A percentile compares a stretch with the other conserved stretches of the same genome.
phyloP scores from a whole-genome alignment of 1,140 invertebrate genomes.

The Cotesia typhae region DNA sequence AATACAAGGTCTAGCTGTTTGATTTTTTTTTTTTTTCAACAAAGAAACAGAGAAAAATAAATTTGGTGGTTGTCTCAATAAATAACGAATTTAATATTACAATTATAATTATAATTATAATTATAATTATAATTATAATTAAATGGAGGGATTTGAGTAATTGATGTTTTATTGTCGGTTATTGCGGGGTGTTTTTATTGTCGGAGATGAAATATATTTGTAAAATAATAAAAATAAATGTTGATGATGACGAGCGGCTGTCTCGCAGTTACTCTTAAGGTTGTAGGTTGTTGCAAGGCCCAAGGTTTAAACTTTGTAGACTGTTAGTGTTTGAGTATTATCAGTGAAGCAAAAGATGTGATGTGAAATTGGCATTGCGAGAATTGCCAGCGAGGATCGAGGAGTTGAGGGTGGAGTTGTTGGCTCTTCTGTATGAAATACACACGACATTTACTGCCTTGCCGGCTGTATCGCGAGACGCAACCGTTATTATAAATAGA shows the following conservation, averaged over 20 bases:
- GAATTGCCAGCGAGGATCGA: neutral
- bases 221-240: neutral
- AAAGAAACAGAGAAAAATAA: neutral
- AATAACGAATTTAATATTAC: too few species aligned
- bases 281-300: too few species aligned
- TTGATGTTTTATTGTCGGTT: too few species aligned
- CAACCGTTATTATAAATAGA: slow-evolving; percentile 64
- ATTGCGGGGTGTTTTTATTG: neutral
- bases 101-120: too few species aligned
- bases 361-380: slow-evolving; percentile 40
- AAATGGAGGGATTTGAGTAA: too few species aligned
- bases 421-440: slow-evolving; percentile 60
- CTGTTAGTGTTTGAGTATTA: slow-evolving; percentile 35
- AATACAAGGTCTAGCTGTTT: too few species aligned
- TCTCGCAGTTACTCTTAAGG: neutral
- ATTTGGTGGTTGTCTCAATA: neutral
- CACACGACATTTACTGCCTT: slow-evolving; percentile 66
- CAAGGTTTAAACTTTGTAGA: slow-evolving; percentile 39
- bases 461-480: slow-evolving; percentile 58
- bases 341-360: slow-evolving; percentile 38
- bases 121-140: too few species aligned
- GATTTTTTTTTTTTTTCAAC: neutral
- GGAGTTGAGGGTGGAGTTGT: slow-evolving; percentile 51
- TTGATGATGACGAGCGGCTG: slow-evolving; percentile 18
- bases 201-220: neutral